These are phyloP conservation scores for Pleuronectes platessa DNA, from an alignment of 2,113 vertebrate genomes.

Conservation along the genomic window DNA sequence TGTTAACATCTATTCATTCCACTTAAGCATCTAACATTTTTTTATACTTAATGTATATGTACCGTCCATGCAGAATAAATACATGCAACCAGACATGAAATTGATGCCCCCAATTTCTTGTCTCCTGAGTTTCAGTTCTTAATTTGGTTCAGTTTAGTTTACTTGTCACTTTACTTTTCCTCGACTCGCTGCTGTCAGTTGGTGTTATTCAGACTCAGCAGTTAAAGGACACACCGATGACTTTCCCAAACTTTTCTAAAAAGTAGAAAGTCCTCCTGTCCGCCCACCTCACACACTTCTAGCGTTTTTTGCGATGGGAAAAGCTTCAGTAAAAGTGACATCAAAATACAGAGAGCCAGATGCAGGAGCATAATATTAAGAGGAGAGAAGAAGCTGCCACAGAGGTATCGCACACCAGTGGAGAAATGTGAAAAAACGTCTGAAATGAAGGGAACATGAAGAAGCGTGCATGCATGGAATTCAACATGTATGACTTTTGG, in stretches of 20 bases:
- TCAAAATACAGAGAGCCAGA: neutral
- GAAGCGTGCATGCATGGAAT: too few species aligned
- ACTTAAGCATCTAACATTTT: too few species aligned
- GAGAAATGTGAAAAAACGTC: neutral
- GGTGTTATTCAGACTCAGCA: slow-evolving; percentile 1
- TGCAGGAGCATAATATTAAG: neutral
- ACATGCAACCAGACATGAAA: too few species aligned
- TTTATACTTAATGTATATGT: too few species aligned
- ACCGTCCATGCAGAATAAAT: too few species aligned
- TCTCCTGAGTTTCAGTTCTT: neutral
- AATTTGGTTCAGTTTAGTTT: neutral
- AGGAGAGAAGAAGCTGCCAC: neutral
- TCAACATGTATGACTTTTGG: too few species aligned
- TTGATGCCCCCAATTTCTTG: too few species aligned
- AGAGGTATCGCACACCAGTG: neutral
- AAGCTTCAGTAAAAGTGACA: neutral
- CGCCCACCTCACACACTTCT: neutral
- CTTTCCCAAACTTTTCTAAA: neutral
- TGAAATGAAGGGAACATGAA: too few species aligned
- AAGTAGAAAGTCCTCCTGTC: neutral
- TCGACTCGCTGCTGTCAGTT: neutral
- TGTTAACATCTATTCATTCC: too few species aligned
- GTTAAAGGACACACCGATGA: neutral
- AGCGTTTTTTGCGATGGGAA: neutral
- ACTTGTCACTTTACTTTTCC: neutral